phyloP scores from a whole-genome alignment of 2,888 invertebrate genomes.

The Charanyca ferruginea region DNA sequence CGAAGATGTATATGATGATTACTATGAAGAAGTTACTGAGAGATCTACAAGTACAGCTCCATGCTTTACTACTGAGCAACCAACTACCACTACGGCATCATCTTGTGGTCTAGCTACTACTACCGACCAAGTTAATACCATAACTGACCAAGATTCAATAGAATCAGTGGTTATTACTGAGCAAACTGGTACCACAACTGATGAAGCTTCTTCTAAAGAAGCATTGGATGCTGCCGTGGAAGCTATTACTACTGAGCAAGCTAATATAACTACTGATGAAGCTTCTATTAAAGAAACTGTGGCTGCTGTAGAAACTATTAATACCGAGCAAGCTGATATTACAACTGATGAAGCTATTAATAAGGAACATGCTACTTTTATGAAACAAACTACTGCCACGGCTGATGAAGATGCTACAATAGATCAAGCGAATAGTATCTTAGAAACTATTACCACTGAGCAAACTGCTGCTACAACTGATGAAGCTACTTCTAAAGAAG shows the following conservation, averaged over 20 bases:
- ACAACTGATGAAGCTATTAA: background rate
- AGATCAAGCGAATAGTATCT: too few relatives aligned
- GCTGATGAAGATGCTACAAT: too few relatives aligned
- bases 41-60: background rate
- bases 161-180: too few relatives aligned
- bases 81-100: background rate
- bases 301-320: too few relatives aligned
- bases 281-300: too few relatives aligned
- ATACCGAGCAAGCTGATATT: background rate
- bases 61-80: rapidly evolving
- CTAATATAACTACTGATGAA: background rate
- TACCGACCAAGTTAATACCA: background rate
- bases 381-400: too few relatives aligned
- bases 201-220: conserved; percentile 24
- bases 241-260: background rate
- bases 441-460: too few relatives aligned
- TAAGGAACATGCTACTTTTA: too few relatives aligned
- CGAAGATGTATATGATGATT: conserved; percentile 18
- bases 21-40: conserved; percentile 8
- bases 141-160: too few relatives aligned
- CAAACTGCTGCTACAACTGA: too few relatives aligned
- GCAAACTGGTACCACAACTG: too few relatives aligned
- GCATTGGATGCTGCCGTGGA: conserved; percentile 12
- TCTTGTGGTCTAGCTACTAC: background rate
- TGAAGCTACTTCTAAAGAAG: background rate